A percentile compares a stretch with the other conserved stretches of the same genome.
These are phyloP conservation scores for Petrocephalus schoutedeni DNA, from an alignment of 2,797 vertebrate genomes.

Conservation along the genomic window DNA sequence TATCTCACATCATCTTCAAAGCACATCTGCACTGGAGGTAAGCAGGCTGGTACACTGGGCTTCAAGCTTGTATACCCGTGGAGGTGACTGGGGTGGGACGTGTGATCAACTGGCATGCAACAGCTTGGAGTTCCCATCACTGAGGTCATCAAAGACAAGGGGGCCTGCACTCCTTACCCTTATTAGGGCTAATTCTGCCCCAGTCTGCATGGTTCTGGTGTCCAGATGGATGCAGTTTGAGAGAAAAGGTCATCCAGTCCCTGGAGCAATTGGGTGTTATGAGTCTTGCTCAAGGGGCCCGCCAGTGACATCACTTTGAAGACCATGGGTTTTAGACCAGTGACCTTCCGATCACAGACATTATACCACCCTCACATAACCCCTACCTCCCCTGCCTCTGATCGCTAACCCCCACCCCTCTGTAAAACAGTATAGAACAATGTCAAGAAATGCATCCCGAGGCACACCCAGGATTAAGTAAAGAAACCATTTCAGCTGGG, in stretches of 20 bases:
- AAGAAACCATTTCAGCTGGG: not conserved
- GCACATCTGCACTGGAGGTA: not conserved
- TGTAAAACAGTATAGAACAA: not conserved
- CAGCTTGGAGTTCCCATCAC: not conserved
- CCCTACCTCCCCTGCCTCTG: not conserved
- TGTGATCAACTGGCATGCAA: not conserved
- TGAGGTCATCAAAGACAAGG: not conserved
- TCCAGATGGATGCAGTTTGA: not conserved
- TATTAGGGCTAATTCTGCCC: not conserved
- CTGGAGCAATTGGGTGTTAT: not conserved
- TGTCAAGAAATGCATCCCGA: not conserved
- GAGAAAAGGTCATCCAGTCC: not conserved
- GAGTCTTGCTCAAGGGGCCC: not conserved
- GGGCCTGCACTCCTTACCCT: not conserved
- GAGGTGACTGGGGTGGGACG: not conserved
- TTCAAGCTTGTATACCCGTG: not conserved
- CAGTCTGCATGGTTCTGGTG: not conserved
- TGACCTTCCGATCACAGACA: not conserved
- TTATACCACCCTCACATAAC: not conserved
- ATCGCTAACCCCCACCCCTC: not conserved
- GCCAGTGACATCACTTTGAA: not conserved
- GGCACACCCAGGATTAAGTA: not conserved
- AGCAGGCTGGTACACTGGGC: not conserved
- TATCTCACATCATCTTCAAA: conserved; percentile 11
- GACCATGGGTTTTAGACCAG: not conserved